Evolutionary conservation across 1,140 invertebrate genomes (phyloP).

Genomic region (Drosophila sp.): DNA sequence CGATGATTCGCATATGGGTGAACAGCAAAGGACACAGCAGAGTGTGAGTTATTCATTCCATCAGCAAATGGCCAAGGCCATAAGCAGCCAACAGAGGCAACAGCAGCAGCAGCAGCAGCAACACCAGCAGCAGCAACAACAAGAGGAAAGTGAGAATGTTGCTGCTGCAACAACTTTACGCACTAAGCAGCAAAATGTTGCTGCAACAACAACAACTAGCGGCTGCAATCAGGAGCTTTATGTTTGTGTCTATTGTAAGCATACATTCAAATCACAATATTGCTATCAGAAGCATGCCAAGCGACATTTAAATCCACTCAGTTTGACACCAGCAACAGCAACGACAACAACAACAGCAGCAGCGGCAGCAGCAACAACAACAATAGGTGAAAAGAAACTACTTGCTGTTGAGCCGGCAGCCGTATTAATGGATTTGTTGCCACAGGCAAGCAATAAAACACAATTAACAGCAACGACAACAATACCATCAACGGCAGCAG

Average conservation of each 20-base stretch:
- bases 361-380: not conserved
- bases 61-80: slow-evolving; percentile 82
- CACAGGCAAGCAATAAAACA: not conserved
- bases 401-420: not conserved
- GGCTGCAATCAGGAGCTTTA: slow-evolving; percentile 84
- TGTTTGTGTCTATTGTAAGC: slow-evolving; percentile 90
- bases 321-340: slow-evolving; percentile 53
- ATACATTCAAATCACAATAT: slow-evolving; percentile 92
- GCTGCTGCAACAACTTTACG: slow-evolving; percentile 16
- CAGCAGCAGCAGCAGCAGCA: slow-evolving; percentile 53
- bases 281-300: slow-evolving; percentile 92
- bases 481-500: not conserved
- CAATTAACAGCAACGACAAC: slow-evolving; percentile 3
- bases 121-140: slow-evolving; percentile 46
- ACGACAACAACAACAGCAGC: slow-evolving; percentile 25
- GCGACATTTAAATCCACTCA: slow-evolving; percentile 86
- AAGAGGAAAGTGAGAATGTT: slow-evolving; percentile 75
- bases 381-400: slow-evolving; percentile 2
- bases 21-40: slow-evolving; percentile 73
- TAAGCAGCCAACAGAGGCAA: slow-evolving; percentile 73
- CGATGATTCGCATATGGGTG: slow-evolving; percentile 43
- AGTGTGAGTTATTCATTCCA: slow-evolving; percentile 80
- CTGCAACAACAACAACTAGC: slow-evolving; percentile 9
- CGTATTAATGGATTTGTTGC: not conserved
- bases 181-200: not conserved